A percentile compares a stretch with the other conserved stretches of the same genome.
Evolutionary conservation across 2,113 vertebrate species (phyloP).

Genomic region (Erythrocebus patas): DNA sequence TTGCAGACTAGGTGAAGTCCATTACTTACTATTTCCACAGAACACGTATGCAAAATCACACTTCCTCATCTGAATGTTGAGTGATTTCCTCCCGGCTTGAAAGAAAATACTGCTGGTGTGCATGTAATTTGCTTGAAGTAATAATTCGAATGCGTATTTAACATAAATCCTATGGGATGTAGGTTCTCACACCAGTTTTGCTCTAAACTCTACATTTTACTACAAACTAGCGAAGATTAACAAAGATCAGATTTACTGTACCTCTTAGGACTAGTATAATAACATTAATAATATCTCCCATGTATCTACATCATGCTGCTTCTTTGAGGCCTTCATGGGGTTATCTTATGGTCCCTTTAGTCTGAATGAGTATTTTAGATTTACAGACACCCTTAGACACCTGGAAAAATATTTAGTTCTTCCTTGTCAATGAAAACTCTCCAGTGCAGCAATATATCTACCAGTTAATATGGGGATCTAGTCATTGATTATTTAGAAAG

Average conservation of each 20-base stretch:
- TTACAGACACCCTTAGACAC: background rate
- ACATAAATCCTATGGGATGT: background rate
- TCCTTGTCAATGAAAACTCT: background rate
- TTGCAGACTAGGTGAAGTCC: background rate
- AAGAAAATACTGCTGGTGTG: conserved; percentile 46
- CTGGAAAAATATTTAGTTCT: background rate
- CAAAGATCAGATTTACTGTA: conserved; percentile 13
- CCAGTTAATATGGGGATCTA: background rate
- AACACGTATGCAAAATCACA: background rate
- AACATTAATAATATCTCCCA: background rate
- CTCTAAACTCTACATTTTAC: background rate
- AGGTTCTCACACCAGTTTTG: background rate
- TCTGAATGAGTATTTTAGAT: conserved; percentile 3
- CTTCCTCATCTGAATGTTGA: background rate
- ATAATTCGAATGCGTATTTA: background rate
- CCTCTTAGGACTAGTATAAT: background rate
- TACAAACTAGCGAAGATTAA: conserved; percentile 9
- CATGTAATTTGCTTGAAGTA: conserved; percentile 20
- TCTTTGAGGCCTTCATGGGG: background rate
- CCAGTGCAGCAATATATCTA: background rate
- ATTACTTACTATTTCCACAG: background rate
- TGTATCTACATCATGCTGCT: background rate
- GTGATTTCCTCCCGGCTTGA: background rate
- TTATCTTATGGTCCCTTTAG: background rate
- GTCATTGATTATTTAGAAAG: background rate